Conservation (phyloP, 2,888 invertebrate species). For the Lampropteryx suffumata region DNA sequence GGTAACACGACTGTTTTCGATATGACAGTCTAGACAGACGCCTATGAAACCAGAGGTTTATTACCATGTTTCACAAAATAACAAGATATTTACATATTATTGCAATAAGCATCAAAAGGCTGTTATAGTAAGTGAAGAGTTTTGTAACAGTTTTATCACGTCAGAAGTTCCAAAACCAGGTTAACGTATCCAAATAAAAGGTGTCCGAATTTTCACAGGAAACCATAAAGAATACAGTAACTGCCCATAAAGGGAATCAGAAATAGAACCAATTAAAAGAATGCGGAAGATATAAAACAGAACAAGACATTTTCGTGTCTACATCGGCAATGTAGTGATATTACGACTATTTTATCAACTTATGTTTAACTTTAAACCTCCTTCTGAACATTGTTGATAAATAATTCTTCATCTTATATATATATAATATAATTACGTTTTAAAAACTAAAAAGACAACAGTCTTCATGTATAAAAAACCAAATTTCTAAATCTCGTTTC, state of each 20-base stretch:
- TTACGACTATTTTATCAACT: too few relatives aligned
- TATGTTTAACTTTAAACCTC: too few relatives aligned
- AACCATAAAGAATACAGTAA: constrained; percentile 49
- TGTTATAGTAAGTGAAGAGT: background rate
- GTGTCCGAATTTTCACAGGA: constrained; percentile 48
- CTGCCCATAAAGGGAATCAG: constrained; percentile 54
- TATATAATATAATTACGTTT: too few relatives aligned
- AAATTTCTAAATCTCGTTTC: too few relatives aligned
- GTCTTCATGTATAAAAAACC: too few relatives aligned
- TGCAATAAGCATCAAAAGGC: constrained; percentile 3
- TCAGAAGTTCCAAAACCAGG: constrained; percentile 28
- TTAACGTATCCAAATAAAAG: constrained; percentile 35
- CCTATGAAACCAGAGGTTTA: too few relatives aligned
- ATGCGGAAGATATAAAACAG: constrained; percentile 73
- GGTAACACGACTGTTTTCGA: too few relatives aligned
- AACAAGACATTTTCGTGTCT: constrained; percentile 38
- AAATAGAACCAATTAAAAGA: constrained; percentile 66
- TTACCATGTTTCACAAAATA: too few relatives aligned
- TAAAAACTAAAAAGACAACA: too few relatives aligned
- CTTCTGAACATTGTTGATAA: too few relatives aligned
- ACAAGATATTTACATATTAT: background rate
- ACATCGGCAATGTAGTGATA: background rate
- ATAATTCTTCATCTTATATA: too few relatives aligned
- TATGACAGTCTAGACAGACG: too few relatives aligned
- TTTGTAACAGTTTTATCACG: constrained; percentile 6